A percentile compares a stretch with the other conserved stretches of the same genome.
phyloP scores from a whole-genome alignment of 2,888 invertebrate genomes.

The Drosophila birchii region DNA sequence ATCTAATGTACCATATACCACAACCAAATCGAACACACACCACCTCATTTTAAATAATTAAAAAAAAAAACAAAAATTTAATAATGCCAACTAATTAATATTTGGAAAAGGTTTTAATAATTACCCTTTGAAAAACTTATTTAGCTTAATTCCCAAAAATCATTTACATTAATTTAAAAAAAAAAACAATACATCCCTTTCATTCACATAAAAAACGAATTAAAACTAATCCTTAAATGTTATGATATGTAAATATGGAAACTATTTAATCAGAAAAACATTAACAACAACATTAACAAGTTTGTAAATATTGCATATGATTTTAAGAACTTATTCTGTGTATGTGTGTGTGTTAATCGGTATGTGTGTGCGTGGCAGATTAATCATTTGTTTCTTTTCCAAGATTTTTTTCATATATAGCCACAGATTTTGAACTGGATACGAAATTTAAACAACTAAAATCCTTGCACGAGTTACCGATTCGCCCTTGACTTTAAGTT shows the following conservation, averaged over 20 bases:
- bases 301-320: slow-evolving; percentile 75
- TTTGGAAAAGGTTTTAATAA: background rate
- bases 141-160: background rate
- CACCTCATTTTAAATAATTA: background rate
- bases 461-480: slow-evolving; percentile 85
- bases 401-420: slow-evolving; percentile 25
- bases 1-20: slow-evolving; percentile 18
- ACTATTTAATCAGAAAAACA: background rate
- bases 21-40: slow-evolving; percentile 18
- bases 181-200: background rate
- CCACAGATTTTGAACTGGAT: slow-evolving; percentile 29
- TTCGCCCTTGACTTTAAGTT: slow-evolving; percentile 82
- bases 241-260: slow-evolving; percentile 11
- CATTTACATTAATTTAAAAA: background rate
- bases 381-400: slow-evolving; percentile 35
- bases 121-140: background rate
- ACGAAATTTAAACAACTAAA: slow-evolving; percentile 49
- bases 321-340: slow-evolving; percentile 12
- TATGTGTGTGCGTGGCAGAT: slow-evolving; percentile 36
- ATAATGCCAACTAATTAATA: no score
- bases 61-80: no score
- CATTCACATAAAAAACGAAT: background rate
- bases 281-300: slow-evolving; percentile 4
- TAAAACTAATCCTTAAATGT: background rate
- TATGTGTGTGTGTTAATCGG: slow-evolving; percentile 26